Base-by-base conservation (phyloP, 2,888 invertebrate species). In the Euphydryas editha region DNA sequence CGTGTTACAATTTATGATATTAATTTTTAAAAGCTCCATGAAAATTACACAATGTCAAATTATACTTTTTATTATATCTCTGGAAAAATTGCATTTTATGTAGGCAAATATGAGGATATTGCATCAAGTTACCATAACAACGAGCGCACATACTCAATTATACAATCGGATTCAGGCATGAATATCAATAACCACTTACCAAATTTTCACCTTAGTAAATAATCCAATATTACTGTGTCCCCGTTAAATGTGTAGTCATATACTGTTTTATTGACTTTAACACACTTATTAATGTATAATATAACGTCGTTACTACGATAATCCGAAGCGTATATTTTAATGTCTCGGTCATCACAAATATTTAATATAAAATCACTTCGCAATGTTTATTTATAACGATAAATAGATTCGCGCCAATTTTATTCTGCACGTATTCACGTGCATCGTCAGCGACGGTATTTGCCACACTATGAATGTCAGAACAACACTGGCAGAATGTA, bases 311-410 rank as follows among this genome's bases (percentile, higher is more conserved):
- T 76, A 87, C 80, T 69, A 87, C 74, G 74, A 86, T 72, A 71
- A 90, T 76, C 76, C 84, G 84, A 58, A 81, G 75, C 67, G 86
- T 81, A 74, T 88, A 89, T 73, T 81, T 84, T 24, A 88, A 75
- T 70, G 83, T 85, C 74, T 85, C 87, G 78, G 86, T 84, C 90
- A 90, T 90, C 84, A 90, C 90, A 87, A 77, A 71, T 17, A 8
- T 54, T 17, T 17, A 30, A 54, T 17, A 10, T 10, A 36, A 11
- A 54, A 36, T 54, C 69, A 68, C 65, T 59, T 24, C 61, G 59
- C 62, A 69, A 62, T 71, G 51, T 68, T 70, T 68, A 72, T 67
- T 63, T 68, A 56, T 69, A 62, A 76, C 66, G 68, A 69, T 55
- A 68, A 64, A 66, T 36, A 30, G 15, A 58, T 76, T 78, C 77